Evolutionary conservation across 1,140 invertebrate species (phyloP), one percentile per base, ranked within the genome.

Genomic region (Linepithema humile): DNA sequence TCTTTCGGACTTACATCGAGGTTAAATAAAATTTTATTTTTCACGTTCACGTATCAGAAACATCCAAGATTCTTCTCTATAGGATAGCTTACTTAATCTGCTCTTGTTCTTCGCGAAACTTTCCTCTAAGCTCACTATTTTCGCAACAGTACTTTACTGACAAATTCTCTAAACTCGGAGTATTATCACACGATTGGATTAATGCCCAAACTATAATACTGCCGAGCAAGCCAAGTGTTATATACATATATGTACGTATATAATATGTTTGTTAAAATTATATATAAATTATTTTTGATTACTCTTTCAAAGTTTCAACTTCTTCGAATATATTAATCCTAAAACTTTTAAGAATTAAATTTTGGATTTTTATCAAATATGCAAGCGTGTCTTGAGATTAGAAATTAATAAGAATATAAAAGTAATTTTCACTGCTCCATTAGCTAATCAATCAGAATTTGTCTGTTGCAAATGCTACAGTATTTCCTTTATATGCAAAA

Each of bases 151-250:
- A 48, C 64, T 69, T 70, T 55, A 26, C 57, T 57, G 64, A 80
- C 75, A 80, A 80, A 80, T 80, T 78, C 64, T 35, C 48, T 80
- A 40, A 80, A 80, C 75, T 80, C 50, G 0, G 26, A 69, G 48
- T 35, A 70, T 69, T 80, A 80, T 23, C 45, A 50, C 23, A 32
- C 35, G 35, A 57, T 80, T 55, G 15, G 15, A n/a, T 78, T 69
- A 57, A 20, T 15, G 43, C 26, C 29, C 43, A 55, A 48, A 80
- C 48, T 69, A 70, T 55, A 62, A 6, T 55, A 48, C 70, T 70
- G 48, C 38, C 35, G n/a, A 23, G 40, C 48, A 70, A 77, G 12
- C 26, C 50, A 23, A 55, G 6, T 20, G 20, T 50, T 69, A 59
- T 35, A 69, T 2, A 20, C 29, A 6, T 48, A 59, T 15, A 32